phyloP scores from a whole-genome alignment of 2,113 vertebrate genomes.

The Aythya baeri region DNA sequence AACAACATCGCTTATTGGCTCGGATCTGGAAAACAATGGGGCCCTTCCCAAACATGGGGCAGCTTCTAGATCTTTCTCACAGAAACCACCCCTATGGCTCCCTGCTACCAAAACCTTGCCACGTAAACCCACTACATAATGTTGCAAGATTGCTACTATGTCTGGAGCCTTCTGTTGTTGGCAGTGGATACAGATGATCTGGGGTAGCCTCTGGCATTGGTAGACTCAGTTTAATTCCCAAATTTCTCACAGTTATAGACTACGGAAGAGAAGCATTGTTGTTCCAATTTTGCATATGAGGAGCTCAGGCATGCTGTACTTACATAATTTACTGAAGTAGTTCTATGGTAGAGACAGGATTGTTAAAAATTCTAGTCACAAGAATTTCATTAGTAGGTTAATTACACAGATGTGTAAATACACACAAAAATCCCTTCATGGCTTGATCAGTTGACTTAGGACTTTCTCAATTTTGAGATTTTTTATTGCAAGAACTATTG shows the following conservation, averaged over 20 bases:
- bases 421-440: not conserved
- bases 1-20: too few species aligned
- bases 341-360: not conserved
- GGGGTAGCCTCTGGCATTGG: not conserved
- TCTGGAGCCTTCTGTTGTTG: not conserved
- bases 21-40: too few species aligned
- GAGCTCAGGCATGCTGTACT: not conserved
- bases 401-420: not conserved
- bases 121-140: too few species aligned
- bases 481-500: not conserved
- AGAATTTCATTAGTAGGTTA: not conserved
- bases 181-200: not conserved
- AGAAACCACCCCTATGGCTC: too few species aligned
- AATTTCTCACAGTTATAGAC: not conserved
- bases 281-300: not conserved
- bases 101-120: too few species aligned
- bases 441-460: not conserved
- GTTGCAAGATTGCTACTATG: not conserved
- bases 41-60: too few species aligned
- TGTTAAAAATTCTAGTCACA: not conserved
- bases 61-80: too few species aligned
- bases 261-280: not conserved
- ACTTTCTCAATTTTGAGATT: not conserved
- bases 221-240: not conserved
- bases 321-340: not conserved